Percentiles rank a stretch among this genome's conserved stretches.
These are phyloP conservation scores for Bimastos eiseni DNA, from an alignment of 2,888 invertebrate genomes.

Conservation along the genomic window DNA sequence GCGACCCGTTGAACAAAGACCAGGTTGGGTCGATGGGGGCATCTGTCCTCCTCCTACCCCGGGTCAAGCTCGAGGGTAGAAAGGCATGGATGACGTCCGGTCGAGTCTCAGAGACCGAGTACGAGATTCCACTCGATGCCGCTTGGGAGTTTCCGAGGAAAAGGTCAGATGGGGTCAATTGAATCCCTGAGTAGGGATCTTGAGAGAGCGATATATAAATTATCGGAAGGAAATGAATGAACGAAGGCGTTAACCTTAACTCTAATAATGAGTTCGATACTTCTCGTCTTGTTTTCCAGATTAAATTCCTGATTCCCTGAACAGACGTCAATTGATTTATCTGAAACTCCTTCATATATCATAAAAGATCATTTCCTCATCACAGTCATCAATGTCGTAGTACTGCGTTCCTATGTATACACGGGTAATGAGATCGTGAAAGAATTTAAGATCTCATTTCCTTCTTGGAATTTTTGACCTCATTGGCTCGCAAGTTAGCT, in stretches of 20 bases:
- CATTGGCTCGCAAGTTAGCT: background rate
- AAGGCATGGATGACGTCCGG: conserved; percentile 59
- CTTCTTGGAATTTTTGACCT: background rate
- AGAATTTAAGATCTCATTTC: background rate
- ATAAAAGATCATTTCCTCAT: background rate
- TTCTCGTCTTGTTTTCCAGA: too few species aligned
- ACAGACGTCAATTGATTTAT: background rate
- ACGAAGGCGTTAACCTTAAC: too few species aligned
- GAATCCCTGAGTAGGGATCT: too few species aligned
- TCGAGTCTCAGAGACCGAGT: conserved; percentile 72
- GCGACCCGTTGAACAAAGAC: background rate
- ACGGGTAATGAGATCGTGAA: too few species aligned
- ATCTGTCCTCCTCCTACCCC: conserved; percentile 65
- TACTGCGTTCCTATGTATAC: too few species aligned
- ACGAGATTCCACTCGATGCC: conserved; percentile 90
- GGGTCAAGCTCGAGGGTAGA: conserved; percentile 71
- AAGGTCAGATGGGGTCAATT: conserved; percentile 59
- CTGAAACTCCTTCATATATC: background rate
- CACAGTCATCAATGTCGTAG: background rate
- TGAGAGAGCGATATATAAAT: too few species aligned
- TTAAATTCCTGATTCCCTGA: background rate
- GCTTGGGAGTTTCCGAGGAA: conserved; percentile 90
- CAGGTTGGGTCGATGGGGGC: background rate
- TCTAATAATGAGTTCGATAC: too few species aligned
- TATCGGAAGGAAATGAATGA: too few species aligned